Evolutionary conservation across 2,797 vertebrate species (phyloP), one percentile per base, ranked within the genome.

Genomic region (Austrolebias charrua): DNA sequence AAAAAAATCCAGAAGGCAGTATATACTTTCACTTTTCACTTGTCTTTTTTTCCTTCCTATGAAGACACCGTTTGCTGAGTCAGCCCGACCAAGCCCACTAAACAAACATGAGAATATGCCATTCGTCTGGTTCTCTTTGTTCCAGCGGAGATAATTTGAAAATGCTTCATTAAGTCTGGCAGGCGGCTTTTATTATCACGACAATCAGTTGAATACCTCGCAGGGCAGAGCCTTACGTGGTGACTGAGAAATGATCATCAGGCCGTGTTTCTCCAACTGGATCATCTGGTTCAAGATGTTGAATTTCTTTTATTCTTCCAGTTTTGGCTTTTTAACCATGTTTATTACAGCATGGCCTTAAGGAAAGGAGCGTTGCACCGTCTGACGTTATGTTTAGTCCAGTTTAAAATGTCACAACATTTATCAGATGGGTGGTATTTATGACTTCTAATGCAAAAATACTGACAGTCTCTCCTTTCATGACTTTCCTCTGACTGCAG

Each of bases 51-150:
- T 28, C 38, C 24, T n/a, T 38, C 58, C 24, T 24, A 24, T 24
- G 24, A 63, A 31, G 2, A 40, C 54, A 28, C 11, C 8, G 35
- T 69, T 16, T 74, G 35, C 18, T 6, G 2, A 64, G 58, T 78
- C 66, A 64, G 0, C 2, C 29, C 42, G 55, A 62, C 76, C 87
- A 60, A 66, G 43, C 83, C 68, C 62, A 31, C 49, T 19, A 38
- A 31, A 28, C 63, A 43, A 71, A 64, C 51, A 31, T 6, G 5
- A 72, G 72, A 89, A 76, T 74, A 91, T 91, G 90, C 46, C 9
- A 84, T 80, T 60, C 0, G 6, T 76, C 91, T 55, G 73, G 90
- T 91, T 90, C 62, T 3, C 47, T 66, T 79, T 63, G 52, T 78
- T 66, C 29, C 5, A 0, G 28, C 24, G 1, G 18, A 75, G 55